phyloP scores from a whole-genome alignment of 2,113 vertebrate genomes.

The Neolamprologus caudopunctatus region DNA sequence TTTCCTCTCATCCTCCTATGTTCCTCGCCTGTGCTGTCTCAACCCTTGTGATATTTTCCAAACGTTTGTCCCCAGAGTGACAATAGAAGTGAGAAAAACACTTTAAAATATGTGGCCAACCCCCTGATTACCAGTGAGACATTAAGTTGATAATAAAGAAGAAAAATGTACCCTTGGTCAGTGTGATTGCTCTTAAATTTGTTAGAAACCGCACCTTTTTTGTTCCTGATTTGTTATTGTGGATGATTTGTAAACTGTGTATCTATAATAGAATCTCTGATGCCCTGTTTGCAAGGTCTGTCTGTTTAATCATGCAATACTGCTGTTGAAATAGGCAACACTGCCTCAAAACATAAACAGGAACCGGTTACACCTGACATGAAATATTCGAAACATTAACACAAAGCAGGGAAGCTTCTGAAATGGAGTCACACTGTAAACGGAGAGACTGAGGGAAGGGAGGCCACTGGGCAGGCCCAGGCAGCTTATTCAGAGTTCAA shows the following conservation, averaged over 20 bases:
- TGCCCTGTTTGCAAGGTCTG: neutral
- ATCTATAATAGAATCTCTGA: neutral
- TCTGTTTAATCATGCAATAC: neutral
- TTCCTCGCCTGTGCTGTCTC: neutral
- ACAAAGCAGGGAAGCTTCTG: neutral
- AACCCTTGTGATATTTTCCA: neutral
- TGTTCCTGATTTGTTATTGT: neutral
- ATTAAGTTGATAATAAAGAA: neutral
- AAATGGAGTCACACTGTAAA: neutral
- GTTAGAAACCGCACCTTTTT: neutral
- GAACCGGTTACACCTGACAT: neutral
- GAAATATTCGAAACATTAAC: constrained; percentile 2
- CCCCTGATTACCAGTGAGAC: neutral
- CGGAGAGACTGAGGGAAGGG: neutral
- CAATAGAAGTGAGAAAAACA: neutral
- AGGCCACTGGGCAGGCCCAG: constrained; percentile 2
- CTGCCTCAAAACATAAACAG: neutral
- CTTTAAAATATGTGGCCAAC: neutral
- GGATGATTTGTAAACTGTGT: neutral
- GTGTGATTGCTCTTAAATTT: neutral
- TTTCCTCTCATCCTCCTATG: neutral
- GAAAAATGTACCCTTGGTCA: neutral
- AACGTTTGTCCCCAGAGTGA: neutral
- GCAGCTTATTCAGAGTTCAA: constrained; percentile 16
- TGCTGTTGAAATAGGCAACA: neutral